Conservation (phyloP, 2,888 invertebrate genomes). For the Craniophora ligustri region DNA sequence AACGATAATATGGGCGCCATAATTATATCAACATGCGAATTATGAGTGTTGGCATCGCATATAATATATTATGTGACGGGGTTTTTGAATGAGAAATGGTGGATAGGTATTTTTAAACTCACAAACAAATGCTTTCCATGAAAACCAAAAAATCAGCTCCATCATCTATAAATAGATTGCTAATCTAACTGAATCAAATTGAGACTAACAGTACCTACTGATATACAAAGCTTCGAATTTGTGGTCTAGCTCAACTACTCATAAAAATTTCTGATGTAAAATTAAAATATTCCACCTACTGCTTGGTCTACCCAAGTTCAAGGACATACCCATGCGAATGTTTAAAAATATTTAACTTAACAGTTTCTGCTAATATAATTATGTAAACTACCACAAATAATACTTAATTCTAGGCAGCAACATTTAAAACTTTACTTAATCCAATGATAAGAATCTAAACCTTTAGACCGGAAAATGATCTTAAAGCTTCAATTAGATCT, state of each 20-base stretch:
- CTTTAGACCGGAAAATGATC: constrained; percentile 49
- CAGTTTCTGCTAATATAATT: constrained; percentile 22
- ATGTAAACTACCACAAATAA: constrained; percentile 47
- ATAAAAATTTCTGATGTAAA: too few relatives aligned
- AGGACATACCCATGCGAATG: constrained; percentile 11
- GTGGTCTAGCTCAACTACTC: too few relatives aligned
- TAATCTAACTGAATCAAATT: too few relatives aligned
- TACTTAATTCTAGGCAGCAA: constrained; percentile 31
- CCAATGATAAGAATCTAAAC: constrained; percentile 36
- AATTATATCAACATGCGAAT: constrained; percentile 38
- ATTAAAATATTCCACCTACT: too few relatives aligned
- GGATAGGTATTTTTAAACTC: background rate
- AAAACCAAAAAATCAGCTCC: too few relatives aligned
- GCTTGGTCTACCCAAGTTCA: constrained; percentile 21
- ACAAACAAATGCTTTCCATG: background rate
- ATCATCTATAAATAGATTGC: too few relatives aligned
- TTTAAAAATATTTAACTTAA: constrained; percentile 11
- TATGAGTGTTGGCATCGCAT: constrained; percentile 11
- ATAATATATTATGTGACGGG: constrained; percentile 13
- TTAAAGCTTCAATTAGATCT: constrained; percentile 36
- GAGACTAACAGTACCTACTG: too few relatives aligned
- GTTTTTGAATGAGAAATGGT: constrained; percentile 2
- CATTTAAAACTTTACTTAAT: constrained; percentile 37
- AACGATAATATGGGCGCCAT: constrained; percentile 26
- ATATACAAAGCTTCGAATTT: too few relatives aligned